phyloP scores from a whole-genome alignment of 2,797 vertebrate genomes.

The Borostomias antarcticus region DNA sequence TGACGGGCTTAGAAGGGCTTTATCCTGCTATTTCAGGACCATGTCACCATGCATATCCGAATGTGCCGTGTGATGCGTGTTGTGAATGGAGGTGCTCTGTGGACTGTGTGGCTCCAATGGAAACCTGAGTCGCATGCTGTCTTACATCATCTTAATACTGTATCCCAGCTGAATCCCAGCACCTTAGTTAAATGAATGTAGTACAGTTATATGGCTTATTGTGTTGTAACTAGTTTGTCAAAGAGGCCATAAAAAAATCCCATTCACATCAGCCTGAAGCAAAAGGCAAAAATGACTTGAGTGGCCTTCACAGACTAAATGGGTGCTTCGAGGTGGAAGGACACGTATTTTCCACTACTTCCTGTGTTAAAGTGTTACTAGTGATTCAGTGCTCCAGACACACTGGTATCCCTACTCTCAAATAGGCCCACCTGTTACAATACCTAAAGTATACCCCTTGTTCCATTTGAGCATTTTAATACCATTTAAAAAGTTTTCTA shows the following conservation, averaged over 20 bases:
- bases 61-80: constrained; percentile 31
- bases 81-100: constrained; percentile 30
- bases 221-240: not conserved
- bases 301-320: constrained; percentile 20
- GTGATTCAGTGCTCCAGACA: constrained; percentile 31
- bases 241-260: not conserved
- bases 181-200: not conserved
- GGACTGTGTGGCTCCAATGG: not conserved
- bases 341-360: constrained; percentile 34
- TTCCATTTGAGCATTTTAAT: constrained; percentile 4
- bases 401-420: constrained; percentile 18
- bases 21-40: constrained; percentile 46
- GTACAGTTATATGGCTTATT: not conserved
- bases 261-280: not conserved
- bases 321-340: constrained; percentile 4
- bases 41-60: not conserved
- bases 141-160: not conserved
- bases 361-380: constrained; percentile 18
- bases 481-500: constrained; percentile 14
- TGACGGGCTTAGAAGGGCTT: constrained; percentile 11
- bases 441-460: constrained; percentile 13
- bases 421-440: constrained; percentile 28
- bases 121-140: not conserved
- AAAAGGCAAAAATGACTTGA: not conserved
- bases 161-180: not conserved